These are phyloP conservation scores for Brevipalpus yothersi DNA, from an alignment of 1,140 invertebrate genomes.

Conservation along the genomic window DNA sequence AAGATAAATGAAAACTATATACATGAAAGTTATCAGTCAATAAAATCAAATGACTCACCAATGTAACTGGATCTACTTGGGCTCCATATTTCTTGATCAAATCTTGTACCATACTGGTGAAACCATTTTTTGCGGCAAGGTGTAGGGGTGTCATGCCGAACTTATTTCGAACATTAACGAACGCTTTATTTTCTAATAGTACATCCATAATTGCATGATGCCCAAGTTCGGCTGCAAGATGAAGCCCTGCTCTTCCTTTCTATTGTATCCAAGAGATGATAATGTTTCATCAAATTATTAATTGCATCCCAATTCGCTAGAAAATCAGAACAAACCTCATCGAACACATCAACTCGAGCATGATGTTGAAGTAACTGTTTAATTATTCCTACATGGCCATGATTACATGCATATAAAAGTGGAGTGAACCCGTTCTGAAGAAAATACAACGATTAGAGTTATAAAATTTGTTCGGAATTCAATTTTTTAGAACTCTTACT, in stretches of 20 bases:
- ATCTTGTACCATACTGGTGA: constrained; percentile 57
- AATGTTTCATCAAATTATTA: background rate
- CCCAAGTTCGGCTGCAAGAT: constrained; percentile 80
- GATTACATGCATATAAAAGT: constrained; percentile 54
- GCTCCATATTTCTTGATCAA: constrained; percentile 81
- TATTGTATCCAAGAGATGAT: constrained; percentile 8
- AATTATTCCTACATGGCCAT: constrained; percentile 30
- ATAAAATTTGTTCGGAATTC: background rate
- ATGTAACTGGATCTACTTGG: constrained; percentile 73
- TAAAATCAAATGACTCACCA: constrained; percentile 26
- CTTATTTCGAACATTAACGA: constrained; percentile 72
- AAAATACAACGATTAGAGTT: background rate
- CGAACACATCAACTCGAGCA: constrained; percentile 25
- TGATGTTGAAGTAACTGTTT: constrained; percentile 34
- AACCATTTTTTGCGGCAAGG: constrained; percentile 76
- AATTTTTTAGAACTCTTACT: constrained; percentile 16
- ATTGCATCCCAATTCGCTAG: background rate
- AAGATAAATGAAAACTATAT: background rate
- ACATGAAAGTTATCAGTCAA: background rate
- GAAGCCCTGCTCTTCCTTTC: constrained; percentile 65
- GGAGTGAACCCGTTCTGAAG: constrained; percentile 68
- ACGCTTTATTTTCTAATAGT: constrained; percentile 87
- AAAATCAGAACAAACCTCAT: background rate
- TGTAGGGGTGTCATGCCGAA: constrained; percentile 39
- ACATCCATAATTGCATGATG: constrained; percentile 72